Conservation (phyloP, 2,113 vertebrate genomes). For the Phodopus roborovskii region DNA sequence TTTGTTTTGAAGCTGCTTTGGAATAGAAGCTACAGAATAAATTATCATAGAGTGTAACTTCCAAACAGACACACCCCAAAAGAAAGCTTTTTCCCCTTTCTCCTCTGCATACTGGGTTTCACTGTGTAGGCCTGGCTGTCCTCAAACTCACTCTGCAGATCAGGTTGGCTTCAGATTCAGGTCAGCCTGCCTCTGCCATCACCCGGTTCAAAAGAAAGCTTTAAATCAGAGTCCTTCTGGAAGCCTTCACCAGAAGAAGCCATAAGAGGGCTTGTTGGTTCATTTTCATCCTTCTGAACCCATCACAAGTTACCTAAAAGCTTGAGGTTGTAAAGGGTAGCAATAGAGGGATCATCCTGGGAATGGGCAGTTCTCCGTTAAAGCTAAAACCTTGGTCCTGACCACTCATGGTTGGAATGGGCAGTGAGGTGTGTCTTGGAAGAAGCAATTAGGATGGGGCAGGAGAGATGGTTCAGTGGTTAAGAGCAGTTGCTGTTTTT, state of each 20-base stretch:
- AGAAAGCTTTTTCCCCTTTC: neutral
- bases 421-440: neutral
- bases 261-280: neutral
- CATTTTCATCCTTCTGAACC: neutral
- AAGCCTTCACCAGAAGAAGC: neutral
- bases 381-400: conserved; percentile 29
- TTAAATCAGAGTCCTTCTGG: conserved; percentile 24
- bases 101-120: neutral
- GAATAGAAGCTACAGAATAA: neutral
- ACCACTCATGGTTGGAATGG: conserved; percentile 28
- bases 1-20: neutral
- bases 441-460: neutral
- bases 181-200: neutral
- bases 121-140: neutral
- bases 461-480: neutral
- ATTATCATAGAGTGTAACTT: conserved; percentile 14
- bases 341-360: neutral
- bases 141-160: neutral
- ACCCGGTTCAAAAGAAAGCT: neutral
- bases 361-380: conserved; percentile 5
- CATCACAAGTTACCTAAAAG: conserved; percentile 1
- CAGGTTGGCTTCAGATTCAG: neutral
- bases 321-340: neutral
- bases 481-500: neutral
- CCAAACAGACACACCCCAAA: neutral